Percentiles rank a stretch among this genome's conserved stretches.
Evolutionary conservation across 2,888 invertebrate species (phyloP).

Genomic region (Drosophila anomalata): DNA sequence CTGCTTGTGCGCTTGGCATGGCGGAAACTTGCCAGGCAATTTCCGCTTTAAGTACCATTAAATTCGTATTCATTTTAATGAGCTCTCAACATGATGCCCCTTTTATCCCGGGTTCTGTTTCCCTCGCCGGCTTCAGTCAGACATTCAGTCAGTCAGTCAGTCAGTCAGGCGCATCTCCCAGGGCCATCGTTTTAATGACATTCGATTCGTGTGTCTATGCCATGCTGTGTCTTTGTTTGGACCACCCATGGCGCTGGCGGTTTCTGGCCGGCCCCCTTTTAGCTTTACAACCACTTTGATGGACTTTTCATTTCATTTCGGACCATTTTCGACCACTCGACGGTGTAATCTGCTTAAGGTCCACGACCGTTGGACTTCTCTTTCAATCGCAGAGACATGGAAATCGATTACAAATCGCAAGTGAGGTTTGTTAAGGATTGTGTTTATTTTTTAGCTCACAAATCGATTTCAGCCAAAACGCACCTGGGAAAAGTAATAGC

Average conservation of each 20-base stretch:
- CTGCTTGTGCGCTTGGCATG: conserved; percentile 56
- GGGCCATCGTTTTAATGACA: conserved; percentile 66
- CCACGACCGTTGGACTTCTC: conserved; percentile 43
- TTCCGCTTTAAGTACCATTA: conserved; percentile 80
- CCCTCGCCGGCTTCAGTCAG: conserved; percentile 1
- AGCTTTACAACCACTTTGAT: conserved; percentile 33
- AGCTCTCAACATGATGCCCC: conserved; percentile 77
- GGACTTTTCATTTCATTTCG: conserved; percentile 35
- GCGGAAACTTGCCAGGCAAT: conserved; percentile 79
- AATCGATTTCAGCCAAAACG: conserved; percentile 51
- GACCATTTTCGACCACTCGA: conserved; percentile 58
- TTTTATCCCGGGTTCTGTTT: conserved; percentile 21
- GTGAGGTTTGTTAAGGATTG: not conserved
- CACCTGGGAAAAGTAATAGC: conserved; percentile 10
- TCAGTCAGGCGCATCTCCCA: conserved; percentile 26
- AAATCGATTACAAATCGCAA: not conserved
- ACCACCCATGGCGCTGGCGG: conserved; percentile 37
- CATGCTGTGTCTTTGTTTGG: conserved; percentile 50
- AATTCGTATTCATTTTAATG: conserved; percentile 79
- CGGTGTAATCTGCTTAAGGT: conserved; percentile 64
- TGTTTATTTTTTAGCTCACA: conserved; percentile 11
- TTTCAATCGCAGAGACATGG: not conserved
- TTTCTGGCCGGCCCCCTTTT: conserved; percentile 40
- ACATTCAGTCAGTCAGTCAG: conserved; percentile 17
- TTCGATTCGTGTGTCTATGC: conserved; percentile 66